Percentiles rank a stretch among this genome's conserved stretches.
phyloP scores from a whole-genome alignment of 1,140 invertebrate species.

The Apis mellifera region DNA sequence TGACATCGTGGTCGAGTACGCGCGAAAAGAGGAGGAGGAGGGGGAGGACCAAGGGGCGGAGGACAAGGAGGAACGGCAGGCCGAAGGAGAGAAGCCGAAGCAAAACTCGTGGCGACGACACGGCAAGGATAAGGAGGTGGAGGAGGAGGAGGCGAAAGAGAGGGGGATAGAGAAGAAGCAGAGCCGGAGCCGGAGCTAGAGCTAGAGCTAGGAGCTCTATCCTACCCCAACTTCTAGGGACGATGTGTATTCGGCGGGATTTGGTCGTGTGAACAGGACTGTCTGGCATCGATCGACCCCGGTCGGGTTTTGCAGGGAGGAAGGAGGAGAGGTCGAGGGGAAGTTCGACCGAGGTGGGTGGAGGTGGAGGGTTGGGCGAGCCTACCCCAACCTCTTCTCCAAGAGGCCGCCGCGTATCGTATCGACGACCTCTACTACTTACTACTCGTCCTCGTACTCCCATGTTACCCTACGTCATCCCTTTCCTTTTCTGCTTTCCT shows the following conservation, averaged over 20 bases:
- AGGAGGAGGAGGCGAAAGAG: not conserved
- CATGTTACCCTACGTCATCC: slow-evolving; percentile 62
- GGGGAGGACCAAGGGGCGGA: not conserved
- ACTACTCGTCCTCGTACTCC: slow-evolving; percentile 50
- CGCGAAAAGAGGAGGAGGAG: not conserved
- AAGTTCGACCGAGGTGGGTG: slow-evolving; percentile 40
- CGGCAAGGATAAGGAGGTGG: not conserved
- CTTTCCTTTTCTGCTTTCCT: slow-evolving; percentile 56
- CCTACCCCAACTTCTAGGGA: slow-evolving; percentile 45
- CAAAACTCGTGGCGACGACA: slow-evolving; percentile 19
- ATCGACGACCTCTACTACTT: slow-evolving; percentile 78
- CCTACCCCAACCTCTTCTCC: slow-evolving; percentile 80
- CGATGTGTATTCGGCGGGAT: slow-evolving; percentile 76
- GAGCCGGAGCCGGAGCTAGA: not conserved
- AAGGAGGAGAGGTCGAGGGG: slow-evolving; percentile 37
- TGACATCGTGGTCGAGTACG: slow-evolving; percentile 37
- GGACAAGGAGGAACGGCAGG: slow-evolving; percentile 28
- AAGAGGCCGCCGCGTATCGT: slow-evolving; percentile 72
- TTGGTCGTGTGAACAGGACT: slow-evolving; percentile 78
- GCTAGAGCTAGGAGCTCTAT: slow-evolving; percentile 13
- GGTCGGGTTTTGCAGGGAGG: slow-evolving; percentile 51
- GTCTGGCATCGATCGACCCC: slow-evolving; percentile 80
- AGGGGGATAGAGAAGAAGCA: not conserved
- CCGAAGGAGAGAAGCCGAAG: not conserved
- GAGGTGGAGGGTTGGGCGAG: slow-evolving; percentile 63